Evolutionary conservation across 2,797 vertebrate genomes (phyloP).

Genomic region (Halcyon chelicuti): DNA sequence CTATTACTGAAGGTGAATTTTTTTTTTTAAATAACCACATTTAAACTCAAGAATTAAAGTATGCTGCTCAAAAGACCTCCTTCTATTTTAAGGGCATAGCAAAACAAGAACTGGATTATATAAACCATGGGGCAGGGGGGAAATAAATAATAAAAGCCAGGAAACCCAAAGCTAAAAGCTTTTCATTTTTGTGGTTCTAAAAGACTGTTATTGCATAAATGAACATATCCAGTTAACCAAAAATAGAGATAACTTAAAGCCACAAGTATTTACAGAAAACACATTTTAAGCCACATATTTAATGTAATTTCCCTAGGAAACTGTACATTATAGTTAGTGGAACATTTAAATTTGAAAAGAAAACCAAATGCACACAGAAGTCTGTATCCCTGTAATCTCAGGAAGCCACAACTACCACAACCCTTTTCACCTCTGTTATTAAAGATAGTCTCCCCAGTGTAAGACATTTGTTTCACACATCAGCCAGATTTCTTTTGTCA

Average conservation of each 20-base stretch:
- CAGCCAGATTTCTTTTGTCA: conserved; percentile 32
- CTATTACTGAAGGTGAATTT: neutral
- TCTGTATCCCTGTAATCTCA: conserved; percentile 25
- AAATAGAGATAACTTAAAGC: conserved; percentile 41
- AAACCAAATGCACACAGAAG: conserved; percentile 53
- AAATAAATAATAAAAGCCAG: neutral
- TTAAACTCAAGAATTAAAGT: neutral
- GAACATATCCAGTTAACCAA: conserved; percentile 9
- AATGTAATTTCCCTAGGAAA: conserved; percentile 59
- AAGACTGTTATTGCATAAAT: conserved; percentile 13
- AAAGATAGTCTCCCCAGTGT: neutral
- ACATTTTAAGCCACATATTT: conserved; percentile 60
- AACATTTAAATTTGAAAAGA: conserved; percentile 39
- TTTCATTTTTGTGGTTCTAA: conserved; percentile 44
- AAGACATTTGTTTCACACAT: conserved; percentile 15
- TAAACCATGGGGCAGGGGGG: neutral
- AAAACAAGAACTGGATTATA: neutral
- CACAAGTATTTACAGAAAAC: conserved; percentile 56
- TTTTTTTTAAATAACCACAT: neutral
- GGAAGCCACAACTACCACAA: conserved; percentile 67
- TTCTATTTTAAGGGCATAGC: neutral
- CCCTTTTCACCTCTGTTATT: conserved; percentile 25
- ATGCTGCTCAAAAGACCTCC: neutral
- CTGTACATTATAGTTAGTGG: conserved; percentile 51
- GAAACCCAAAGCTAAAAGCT: conserved; percentile 20